These are phyloP conservation scores for Caretta caretta DNA, from an alignment of 2,113 vertebrate genomes.

Conservation along the genomic window DNA sequence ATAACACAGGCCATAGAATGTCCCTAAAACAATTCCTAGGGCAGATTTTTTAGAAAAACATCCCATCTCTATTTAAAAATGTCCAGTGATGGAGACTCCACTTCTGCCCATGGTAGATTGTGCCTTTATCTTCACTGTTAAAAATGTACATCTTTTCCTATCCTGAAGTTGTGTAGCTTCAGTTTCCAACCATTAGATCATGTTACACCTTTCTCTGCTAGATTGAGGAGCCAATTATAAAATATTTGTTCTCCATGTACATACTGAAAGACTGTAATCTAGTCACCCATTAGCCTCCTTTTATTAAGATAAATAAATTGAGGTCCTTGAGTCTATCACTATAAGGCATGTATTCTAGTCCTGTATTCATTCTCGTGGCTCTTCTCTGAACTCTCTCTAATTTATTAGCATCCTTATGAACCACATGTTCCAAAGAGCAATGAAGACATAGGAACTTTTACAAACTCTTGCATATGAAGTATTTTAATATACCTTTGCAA, in stretches of 20 bases:
- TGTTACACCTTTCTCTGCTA: background rate
- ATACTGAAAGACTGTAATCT: background rate
- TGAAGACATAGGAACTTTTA: background rate
- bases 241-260: background rate
- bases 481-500: background rate
- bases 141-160: background rate
- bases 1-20: background rate
- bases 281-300: background rate
- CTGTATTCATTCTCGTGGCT: background rate
- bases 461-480: background rate
- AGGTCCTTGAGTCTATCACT: background rate
- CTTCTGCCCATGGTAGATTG: background rate
- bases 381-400: background rate
- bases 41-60: background rate
- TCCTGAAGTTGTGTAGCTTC: background rate
- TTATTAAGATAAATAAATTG: background rate
- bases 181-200: background rate
- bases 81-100: background rate
- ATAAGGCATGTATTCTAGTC: background rate
- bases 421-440: conserved; percentile 43
- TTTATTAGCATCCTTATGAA: background rate
- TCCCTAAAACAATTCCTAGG: background rate
- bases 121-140: background rate
- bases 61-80: background rate
- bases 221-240: background rate